phyloP scores from a whole-genome alignment of 2,113 vertebrate species.

The Cygnus atratus region DNA sequence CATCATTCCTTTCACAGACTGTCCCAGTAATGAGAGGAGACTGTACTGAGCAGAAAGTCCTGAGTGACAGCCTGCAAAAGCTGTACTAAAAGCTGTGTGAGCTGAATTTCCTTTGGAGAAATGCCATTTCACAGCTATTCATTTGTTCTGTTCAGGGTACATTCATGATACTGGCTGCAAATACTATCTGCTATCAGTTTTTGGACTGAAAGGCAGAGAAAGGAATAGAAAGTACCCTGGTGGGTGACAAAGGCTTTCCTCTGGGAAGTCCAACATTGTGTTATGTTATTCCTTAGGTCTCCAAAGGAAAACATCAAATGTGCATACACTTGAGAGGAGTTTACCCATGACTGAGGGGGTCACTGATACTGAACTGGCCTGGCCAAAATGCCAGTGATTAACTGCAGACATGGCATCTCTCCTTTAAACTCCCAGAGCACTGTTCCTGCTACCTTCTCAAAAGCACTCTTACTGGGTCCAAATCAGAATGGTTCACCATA shows the following conservation, averaged over 20 bases:
- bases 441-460: background rate
- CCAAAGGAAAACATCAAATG: background rate
- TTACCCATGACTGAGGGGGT: background rate
- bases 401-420: background rate
- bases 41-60: background rate
- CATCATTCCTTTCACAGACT: background rate
- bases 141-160: background rate
- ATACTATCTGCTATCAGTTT: background rate
- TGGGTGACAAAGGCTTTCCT: background rate
- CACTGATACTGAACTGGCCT: background rate
- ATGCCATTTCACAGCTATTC: background rate
- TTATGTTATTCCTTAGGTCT: background rate
- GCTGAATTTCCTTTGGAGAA: background rate
- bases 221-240: background rate
- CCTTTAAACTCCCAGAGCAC: background rate
- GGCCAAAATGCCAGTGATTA: background rate
- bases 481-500: background rate
- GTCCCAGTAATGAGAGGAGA: background rate
- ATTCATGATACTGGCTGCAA: background rate
- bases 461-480: fast-evolving
- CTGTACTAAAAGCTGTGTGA: background rate
- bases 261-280: background rate
- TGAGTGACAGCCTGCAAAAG: background rate
- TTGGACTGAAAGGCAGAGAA: background rate
- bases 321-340: background rate